phyloP scores from a whole-genome alignment of 2,113 vertebrate genomes.

The Pteruthius melanotis region DNA sequence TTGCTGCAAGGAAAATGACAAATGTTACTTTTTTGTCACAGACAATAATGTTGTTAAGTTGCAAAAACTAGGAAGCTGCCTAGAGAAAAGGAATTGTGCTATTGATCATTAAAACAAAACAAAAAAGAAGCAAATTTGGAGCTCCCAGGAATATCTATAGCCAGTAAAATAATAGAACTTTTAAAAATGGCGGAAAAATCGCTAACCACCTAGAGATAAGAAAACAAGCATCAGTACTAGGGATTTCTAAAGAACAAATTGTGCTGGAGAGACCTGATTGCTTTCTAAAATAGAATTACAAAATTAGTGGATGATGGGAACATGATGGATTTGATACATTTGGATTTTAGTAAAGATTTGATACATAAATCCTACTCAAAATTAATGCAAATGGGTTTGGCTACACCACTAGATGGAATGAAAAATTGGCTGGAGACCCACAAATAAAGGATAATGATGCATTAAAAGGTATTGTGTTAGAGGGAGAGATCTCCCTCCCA shows the following conservation, averaged over 20 bases:
- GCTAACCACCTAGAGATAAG: neutral
- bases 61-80: neutral
- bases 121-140: neutral
- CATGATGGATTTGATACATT: neutral
- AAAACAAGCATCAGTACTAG: neutral
- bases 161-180: neutral
- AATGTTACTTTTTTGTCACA: neutral
- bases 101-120: neutral
- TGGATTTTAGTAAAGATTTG: slow-evolving; percentile 51
- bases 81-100: neutral
- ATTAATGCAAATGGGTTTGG: slow-evolving; percentile 43
- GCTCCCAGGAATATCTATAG: neutral
- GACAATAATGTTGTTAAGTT: neutral
- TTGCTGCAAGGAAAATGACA: neutral
- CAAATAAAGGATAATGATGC: slow-evolving; percentile 46
- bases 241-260: slow-evolving; percentile 13
- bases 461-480: slow-evolving; percentile 15
- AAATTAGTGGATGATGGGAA: slow-evolving; percentile 48
- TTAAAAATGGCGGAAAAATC: neutral
- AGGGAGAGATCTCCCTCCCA: neutral
- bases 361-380: slow-evolving; percentile 46
- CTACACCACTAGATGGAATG: slow-evolving; percentile 1
- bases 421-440: slow-evolving; percentile 18
- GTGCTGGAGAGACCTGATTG: neutral
- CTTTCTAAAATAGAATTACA: slow-evolving; percentile 43